Conservation (phyloP, 2,888 invertebrate genomes). For the Nomada ruficornis region DNA sequence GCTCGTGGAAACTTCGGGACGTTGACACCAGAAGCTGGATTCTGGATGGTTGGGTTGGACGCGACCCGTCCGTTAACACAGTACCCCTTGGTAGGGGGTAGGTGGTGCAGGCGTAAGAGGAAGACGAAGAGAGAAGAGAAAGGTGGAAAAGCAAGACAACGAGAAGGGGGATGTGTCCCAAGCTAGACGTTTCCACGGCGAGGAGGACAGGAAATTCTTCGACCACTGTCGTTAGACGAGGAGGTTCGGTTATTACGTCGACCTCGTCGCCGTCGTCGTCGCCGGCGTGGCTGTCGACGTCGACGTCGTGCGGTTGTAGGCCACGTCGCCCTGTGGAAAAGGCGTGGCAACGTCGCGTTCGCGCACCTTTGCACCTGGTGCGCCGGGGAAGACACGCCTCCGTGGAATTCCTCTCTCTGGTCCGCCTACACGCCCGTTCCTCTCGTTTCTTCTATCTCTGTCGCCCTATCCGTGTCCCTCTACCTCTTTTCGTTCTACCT, state of each 20-base stretch:
- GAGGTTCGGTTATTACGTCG: constrained; percentile 72
- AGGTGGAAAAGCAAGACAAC: constrained; percentile 34
- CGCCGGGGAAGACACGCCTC: constrained; percentile 83
- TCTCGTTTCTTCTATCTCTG: constrained; percentile 52
- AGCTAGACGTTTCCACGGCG: constrained; percentile 51
- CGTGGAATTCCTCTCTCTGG: constrained; percentile 78
- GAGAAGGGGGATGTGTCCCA: constrained; percentile 56
- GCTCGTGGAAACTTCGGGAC: constrained; percentile 74
- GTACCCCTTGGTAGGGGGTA: constrained; percentile 56
- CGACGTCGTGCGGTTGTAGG: constrained; percentile 67
- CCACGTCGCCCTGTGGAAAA: constrained; percentile 73
- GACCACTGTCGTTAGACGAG: constrained; percentile 56
- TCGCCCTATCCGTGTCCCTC: constrained; percentile 60
- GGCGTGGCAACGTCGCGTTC: constrained; percentile 81
- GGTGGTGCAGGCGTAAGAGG: constrained; percentile 42
- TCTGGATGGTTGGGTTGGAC: constrained; percentile 72
- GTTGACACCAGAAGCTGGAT: constrained; percentile 79
- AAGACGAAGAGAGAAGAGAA: constrained; percentile 30
- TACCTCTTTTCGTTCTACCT: constrained; percentile 48
- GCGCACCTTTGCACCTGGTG: constrained; percentile 84
- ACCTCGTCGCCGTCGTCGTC: constrained; percentile 63
- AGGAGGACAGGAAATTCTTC: constrained; percentile 60
- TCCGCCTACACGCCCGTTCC: constrained; percentile 79
- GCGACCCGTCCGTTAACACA: constrained; percentile 70
- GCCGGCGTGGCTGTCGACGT: constrained; percentile 64